Evolutionary conservation across 1,140 invertebrate species (phyloP).

Genomic region (Drosophila navojoa): DNA sequence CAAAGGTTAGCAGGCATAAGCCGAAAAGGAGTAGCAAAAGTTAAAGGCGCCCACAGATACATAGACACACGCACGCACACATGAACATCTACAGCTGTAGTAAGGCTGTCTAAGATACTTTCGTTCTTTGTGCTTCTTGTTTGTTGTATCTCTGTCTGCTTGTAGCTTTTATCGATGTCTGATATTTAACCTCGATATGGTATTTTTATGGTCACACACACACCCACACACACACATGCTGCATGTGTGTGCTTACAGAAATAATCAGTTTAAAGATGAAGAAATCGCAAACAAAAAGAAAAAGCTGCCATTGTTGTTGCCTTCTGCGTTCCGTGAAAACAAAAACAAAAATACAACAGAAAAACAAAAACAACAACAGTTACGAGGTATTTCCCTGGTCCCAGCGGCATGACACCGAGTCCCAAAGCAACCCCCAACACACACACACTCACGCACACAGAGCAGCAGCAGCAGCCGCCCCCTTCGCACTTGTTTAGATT

Average conservation of each 20-base stretch:
- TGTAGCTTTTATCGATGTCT: conserved; percentile 74
- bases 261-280: conserved; percentile 80
- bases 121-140: conserved; percentile 43
- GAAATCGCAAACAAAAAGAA: conserved; percentile 72
- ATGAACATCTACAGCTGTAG: not conserved
- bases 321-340: too few species aligned
- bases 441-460: conserved; percentile 9
- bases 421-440: conserved; percentile 81
- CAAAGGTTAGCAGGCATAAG: conserved; percentile 41
- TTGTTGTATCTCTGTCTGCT: conserved; percentile 51
- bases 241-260: conserved; percentile 54
- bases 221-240: conserved; percentile 17
- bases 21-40: not conserved
- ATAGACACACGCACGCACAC: conserved; percentile 20
- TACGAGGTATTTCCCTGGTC: conserved; percentile 81
- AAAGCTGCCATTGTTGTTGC: conserved; percentile 40
- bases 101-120: conserved; percentile 50
- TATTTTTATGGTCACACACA: conserved; percentile 51
- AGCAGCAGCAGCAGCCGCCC: conserved; percentile 17
- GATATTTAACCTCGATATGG: conserved; percentile 76
- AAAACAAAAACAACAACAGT: conserved; percentile 52
- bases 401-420: conserved; percentile 83
- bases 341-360: not conserved
- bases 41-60: not conserved
- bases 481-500: conserved; percentile 30